phyloP scores from a whole-genome alignment of 1,140 invertebrate species.

The Aphelenchoides fujianensis region DNA sequence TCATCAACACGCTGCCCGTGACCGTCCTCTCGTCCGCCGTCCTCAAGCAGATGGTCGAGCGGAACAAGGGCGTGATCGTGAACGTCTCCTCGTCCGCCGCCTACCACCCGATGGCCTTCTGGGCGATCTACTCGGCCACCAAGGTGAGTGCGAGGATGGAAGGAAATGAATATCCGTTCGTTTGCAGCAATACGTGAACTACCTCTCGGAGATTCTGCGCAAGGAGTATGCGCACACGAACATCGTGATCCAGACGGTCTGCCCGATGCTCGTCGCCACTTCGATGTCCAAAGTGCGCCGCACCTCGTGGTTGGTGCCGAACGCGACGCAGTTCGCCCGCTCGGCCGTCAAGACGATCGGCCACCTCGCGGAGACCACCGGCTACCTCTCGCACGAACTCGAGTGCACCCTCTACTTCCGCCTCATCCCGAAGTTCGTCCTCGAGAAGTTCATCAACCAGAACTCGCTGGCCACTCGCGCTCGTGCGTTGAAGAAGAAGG shows the following conservation, averaged over 20 bases:
- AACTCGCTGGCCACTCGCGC: conserved; percentile 50
- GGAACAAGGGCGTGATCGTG: conserved; percentile 33
- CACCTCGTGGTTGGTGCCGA: conserved; percentile 11
- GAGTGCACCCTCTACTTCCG: conserved; percentile 39
- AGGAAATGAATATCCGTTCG: not conserved
- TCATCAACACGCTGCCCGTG: conserved; percentile 46
- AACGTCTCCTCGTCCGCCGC: conserved; percentile 40
- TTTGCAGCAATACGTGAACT: conserved; percentile 41
- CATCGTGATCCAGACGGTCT: conserved; percentile 42
- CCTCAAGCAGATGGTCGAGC: conserved; percentile 33
- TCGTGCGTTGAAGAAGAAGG: conserved; percentile 56
- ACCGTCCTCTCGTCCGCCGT: conserved; percentile 37
- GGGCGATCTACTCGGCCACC: conserved; percentile 44
- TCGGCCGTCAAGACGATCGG: conserved; percentile 53
- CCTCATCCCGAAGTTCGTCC: conserved; percentile 41
- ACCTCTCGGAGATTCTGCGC: conserved; percentile 24
- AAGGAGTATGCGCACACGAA: conserved; percentile 31
- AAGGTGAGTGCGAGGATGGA: conserved; percentile 29
- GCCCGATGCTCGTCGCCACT: conserved; percentile 47
- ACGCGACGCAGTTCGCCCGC: not conserved
- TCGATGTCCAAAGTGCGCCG: conserved; percentile 35
- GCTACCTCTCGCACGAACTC: conserved; percentile 57
- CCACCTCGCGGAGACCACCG: conserved; percentile 50
- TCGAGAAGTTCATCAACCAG: conserved; percentile 46
- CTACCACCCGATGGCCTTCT: conserved; percentile 24